phyloP scores from a whole-genome alignment of 2,113 vertebrate genomes.

The Mus spicilegus region DNA sequence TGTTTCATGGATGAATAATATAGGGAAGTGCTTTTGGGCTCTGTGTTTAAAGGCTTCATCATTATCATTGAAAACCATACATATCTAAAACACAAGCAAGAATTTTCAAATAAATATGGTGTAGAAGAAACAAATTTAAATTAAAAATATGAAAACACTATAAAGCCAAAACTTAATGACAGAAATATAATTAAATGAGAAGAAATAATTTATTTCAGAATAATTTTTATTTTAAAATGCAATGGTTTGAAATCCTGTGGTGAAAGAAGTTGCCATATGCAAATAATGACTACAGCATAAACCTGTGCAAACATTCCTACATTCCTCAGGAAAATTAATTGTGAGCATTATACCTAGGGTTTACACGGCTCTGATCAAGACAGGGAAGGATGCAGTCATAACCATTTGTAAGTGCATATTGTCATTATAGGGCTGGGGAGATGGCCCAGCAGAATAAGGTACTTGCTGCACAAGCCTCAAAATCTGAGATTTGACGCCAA shows the following conservation, averaged over 20 bases:
- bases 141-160: not conserved
- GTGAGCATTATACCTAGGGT: not conserved
- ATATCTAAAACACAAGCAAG: not conserved
- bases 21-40: not conserved
- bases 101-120: not conserved
- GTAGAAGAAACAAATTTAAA: not conserved
- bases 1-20: not conserved
- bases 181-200: not conserved
- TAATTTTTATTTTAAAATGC: not conserved
- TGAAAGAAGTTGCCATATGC: not conserved
- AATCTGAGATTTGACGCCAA: not conserved
- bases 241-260: not conserved
- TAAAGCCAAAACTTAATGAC: not conserved
- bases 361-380: not conserved
- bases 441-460: not conserved
- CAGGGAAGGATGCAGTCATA: not conserved
- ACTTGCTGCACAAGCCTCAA: not conserved
- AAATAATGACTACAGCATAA: not conserved
- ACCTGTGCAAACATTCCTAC: not conserved
- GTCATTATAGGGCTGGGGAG: not conserved
- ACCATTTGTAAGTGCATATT: not conserved
- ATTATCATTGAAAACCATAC: not conserved
- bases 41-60: not conserved
- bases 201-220: not conserved
- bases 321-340: not conserved